Evolutionary conservation across 1,140 invertebrate genomes (phyloP).

Genomic region (Lordiphosa mommai): DNA sequence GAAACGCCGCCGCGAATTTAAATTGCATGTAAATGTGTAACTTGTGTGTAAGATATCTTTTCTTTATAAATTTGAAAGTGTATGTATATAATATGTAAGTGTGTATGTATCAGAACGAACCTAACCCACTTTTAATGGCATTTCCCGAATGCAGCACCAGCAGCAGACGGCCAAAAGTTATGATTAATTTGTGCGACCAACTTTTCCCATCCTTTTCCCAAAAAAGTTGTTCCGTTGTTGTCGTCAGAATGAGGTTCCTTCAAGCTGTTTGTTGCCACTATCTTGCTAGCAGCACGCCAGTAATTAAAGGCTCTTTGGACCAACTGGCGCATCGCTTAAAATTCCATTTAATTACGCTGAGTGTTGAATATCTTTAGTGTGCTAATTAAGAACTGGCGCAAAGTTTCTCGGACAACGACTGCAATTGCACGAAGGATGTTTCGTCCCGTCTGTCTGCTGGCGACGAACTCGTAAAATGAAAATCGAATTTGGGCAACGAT

Average conservation of each 20-base stretch:
- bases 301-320: slow-evolving; percentile 64
- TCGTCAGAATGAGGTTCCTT: slow-evolving; percentile 39
- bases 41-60: background rate
- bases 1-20: slow-evolving; percentile 30
- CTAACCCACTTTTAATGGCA: slow-evolving; percentile 68
- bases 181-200: slow-evolving; percentile 72
- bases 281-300: slow-evolving; percentile 38
- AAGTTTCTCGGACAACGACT: slow-evolving; percentile 61
- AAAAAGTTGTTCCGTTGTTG: slow-evolving; percentile 43
- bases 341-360: slow-evolving; percentile 75
- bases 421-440: slow-evolving; percentile 12
- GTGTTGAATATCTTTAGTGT: slow-evolving; percentile 68
- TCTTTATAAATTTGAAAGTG: slow-evolving; percentile 19
- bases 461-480: slow-evolving; percentile 20
- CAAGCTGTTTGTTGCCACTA: slow-evolving; percentile 45
- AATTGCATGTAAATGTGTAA: slow-evolving; percentile 33
- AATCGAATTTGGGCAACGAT: slow-evolving; percentile 64
- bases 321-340: slow-evolving; percentile 64
- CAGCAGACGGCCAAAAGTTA: slow-evolving; percentile 58
- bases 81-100: background rate
- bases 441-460: background rate
- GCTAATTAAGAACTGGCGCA: slow-evolving; percentile 63
- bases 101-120: background rate
- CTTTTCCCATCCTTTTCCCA: slow-evolving; percentile 52
- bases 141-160: slow-evolving; percentile 22